Evolutionary conservation across 2,797 vertebrate species (phyloP), one percentile per base, ranked within the genome.

Genomic region (Molossus molossus): DNA sequence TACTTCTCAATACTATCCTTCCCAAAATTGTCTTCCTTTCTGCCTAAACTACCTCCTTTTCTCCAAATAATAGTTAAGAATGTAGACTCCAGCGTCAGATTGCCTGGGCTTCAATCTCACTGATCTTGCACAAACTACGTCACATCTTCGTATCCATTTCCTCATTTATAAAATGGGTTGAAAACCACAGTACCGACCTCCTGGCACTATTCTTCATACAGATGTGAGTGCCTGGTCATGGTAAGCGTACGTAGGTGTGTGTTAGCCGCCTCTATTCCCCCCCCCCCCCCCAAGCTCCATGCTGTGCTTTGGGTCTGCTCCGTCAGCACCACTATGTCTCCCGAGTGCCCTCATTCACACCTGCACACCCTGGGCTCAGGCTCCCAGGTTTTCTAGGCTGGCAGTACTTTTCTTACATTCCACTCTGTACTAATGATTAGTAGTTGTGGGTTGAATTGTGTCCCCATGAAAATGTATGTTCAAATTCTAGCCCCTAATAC

Each of bases 311-410:
- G 37, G n/a, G 40, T 55, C 55, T 40, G 13, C 4, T 17, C 29
- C 29, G 27, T 50, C 9, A 20, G 23, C 50, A 60, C 17, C 11
- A 1, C 4, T 53, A 3, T 1, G 0, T 9, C 0, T 14, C 93
- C 23, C 14, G 6, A 21, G 23, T 67, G 37, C 5, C 9, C 12
- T 6, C 0, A 3, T 37, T 58, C 62, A 37, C 21, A 21, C 14
- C 29, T 70, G 29, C 6, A 53, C 15, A 23, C 65, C 12, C 12
- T 48, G 6, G 12, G 18, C 23, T 93, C 53, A 21, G 21, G 21
- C 5, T 48, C 27, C 45, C 73, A 77, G 14, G 25, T 80, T 72
- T 92, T 69, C 45, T 9, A 70, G 40, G 27, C 60, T 50, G 6
- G 2, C 23, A 58, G 40, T 48, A 81, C 65, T 79, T 27, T 64